Evolutionary conservation across 2,113 vertebrate genomes (phyloP), one percentile per base, ranked within the genome.

Genomic region (Ptychochromis oligacanthus): DNA sequence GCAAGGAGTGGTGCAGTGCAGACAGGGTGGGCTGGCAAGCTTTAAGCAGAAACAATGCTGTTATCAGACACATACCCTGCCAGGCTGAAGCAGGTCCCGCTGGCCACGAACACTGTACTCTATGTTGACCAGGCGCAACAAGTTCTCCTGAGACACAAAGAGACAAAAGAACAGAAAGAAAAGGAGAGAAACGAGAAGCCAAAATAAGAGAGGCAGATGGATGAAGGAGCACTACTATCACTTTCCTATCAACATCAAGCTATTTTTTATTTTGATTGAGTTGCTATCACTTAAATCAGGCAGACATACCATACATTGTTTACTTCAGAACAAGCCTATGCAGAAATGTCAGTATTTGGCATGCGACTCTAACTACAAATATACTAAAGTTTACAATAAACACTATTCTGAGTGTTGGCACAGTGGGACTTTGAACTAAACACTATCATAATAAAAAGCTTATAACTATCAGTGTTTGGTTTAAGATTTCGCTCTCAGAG

Each of bases 71-170:
- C 97, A 90, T 95, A 99, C 97, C 96, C 97, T 96, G 96, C 97
- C 97, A 74, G 97, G 97, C 93, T 97, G 97, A 87, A 97, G 94
- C 87, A 98, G 95, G 64, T 95, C 87, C 0, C 92, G 96, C 93
- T 97, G 97, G 83, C 97, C 97, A 38, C 81, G 95, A 54, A 99
- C 96, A 2, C 97, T 98, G 94, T 98, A 96, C 84, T 97, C 96
- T 7, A 99, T 97, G 88, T 98, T 97, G 85, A 98, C 96, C 93
- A 99, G 94, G 92, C 97, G 97, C 95, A 98, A 95, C 83, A 99
- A 84, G 90, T 98, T 99, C 95, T 98, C 97, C 98, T 99, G 85
- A 86, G 79, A 83, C 54, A 58, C 55, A 91, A 43, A 14, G 58
- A 90, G 59, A 92, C 81, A 83, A 24, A 80, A 55, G 84, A 75